Conservation (phyloP, 2,888 invertebrate species). For the Sthenelais limicola region DNA sequence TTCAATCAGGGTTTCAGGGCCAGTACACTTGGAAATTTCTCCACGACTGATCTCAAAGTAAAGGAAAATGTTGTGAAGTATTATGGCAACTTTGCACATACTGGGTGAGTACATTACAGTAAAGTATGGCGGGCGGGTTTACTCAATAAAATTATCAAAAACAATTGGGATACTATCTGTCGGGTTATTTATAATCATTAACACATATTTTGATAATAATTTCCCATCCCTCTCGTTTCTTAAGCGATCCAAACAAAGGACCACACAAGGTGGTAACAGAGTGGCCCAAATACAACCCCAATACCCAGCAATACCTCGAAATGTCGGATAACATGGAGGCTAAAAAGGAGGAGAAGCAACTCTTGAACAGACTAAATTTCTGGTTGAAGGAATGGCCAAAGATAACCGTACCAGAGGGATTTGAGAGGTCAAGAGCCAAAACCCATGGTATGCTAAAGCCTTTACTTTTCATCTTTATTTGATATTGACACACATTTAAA, state of each 20-base stretch:
- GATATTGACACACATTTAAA: too few species aligned
- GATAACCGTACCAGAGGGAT: neutral
- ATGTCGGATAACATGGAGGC: neutral
- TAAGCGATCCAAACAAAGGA: slow-evolving; percentile 17
- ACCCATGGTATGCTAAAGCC: too few species aligned
- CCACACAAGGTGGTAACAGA: neutral
- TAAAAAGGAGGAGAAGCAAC: neutral
- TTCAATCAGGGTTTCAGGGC: neutral
- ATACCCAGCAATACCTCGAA: neutral
- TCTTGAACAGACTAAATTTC: neutral
- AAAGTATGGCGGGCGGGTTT: too few species aligned
- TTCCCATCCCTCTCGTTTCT: neutral
- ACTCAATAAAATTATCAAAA: too few species aligned
- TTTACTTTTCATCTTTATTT: too few species aligned
- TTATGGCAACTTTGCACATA: slow-evolving; percentile 26
- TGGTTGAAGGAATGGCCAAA: slow-evolving; percentile 23
- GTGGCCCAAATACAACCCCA: slow-evolving; percentile 18
- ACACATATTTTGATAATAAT: neutral
- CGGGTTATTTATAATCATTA: too few species aligned
- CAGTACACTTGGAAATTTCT: neutral
- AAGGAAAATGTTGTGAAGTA: slow-evolving; percentile 8
- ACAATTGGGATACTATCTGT: too few species aligned
- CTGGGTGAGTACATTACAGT: slow-evolving; percentile 9
- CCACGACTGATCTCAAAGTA: neutral
- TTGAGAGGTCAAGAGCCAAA: too few species aligned